Base-by-base conservation (phyloP, 2,797 vertebrate genomes). In the Limosa lapponica region DNA sequence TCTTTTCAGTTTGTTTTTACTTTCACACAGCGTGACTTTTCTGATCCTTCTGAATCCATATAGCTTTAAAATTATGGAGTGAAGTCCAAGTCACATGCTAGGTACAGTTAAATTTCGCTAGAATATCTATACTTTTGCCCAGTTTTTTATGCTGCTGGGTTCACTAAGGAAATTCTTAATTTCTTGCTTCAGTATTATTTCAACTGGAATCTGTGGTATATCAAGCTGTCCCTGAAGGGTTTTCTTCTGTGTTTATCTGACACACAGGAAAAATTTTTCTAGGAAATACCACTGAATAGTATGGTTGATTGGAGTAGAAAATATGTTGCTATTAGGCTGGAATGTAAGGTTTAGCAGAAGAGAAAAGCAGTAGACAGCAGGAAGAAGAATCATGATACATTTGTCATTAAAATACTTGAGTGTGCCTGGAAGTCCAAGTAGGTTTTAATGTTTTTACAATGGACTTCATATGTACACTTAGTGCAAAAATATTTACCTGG, bases 231-330 rank as follows among this genome's bases (percentile, higher is more conserved):
- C 84, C 91, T 70, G 80, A 91, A 95, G 89, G 75, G 86, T 66
- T 95, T 96, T 90, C 12, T 66, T 81, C 82, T 82, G 8, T 95
- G 32, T 96, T 92, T 95, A 58, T 96, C 80, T 91, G 95, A 94
- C 72, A 93, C 37, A 67, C 8, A 91, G 87, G 90, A 93, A 92
- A 75, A 66, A 41, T 75, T 89, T 87, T 96, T 88, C 61, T 91
- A 95, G 94, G 96, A 95, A 96, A 96, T 96, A 74, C 85, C 91
- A 73, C 46, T 79, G 89, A 84, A 52, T 91, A 39, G n/a, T 93
- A 88, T 91, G 87, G 93, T 88, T 97, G 93, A 90, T 95, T 96
- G 82, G 85, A 95, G 82, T 77, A 95, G 75, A 89, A 95, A 94
- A 83, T 96, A 90, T 86, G 70, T 91, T 90, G 66, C 89, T 90